Evolutionary conservation across 2,888 invertebrate species (phyloP).

Genomic region (Notodonta dromedarius): DNA sequence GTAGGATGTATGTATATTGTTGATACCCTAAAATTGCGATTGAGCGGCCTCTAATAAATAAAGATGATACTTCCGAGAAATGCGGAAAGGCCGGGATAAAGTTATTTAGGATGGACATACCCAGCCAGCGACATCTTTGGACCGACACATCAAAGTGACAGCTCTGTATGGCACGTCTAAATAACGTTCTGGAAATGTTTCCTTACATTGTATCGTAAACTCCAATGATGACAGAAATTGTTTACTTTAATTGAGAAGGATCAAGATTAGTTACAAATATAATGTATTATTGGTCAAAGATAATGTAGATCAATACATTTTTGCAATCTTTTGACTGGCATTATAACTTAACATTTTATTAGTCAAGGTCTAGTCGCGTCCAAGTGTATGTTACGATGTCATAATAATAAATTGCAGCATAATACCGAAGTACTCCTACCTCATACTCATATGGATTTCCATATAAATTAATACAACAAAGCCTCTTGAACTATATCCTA

Average conservation of each 20-base stretch:
- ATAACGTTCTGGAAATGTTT: not conserved
- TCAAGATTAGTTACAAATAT: not conserved
- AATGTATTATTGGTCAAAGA: not conserved
- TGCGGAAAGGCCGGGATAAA: conserved; percentile 7
- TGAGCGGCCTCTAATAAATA: conserved; percentile 17
- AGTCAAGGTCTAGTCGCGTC: not conserved
- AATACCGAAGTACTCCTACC: not conserved
- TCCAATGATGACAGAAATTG: not conserved
- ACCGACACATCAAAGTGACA: conserved; percentile 6
- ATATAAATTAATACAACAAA: not conserved
- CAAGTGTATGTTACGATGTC: not conserved
- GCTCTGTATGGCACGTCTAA: not conserved
- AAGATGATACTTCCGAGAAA: conserved; percentile 16
- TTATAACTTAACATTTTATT: no score
- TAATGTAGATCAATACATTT: no score
- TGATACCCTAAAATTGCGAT: conserved; percentile 13
- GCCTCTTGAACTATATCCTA: not conserved
- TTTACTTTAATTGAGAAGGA: not conserved
- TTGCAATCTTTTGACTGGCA: no score
- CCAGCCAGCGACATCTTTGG: conserved; percentile 12
- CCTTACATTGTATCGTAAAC: not conserved
- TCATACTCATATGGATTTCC: no score
- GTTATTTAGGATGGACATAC: conserved; percentile 6
- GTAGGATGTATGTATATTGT: conserved; percentile 16
- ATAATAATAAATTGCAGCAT: not conserved